Evolutionary conservation across 2,113 vertebrate genomes (phyloP).

Genomic region (Balaeniceps rex): DNA sequence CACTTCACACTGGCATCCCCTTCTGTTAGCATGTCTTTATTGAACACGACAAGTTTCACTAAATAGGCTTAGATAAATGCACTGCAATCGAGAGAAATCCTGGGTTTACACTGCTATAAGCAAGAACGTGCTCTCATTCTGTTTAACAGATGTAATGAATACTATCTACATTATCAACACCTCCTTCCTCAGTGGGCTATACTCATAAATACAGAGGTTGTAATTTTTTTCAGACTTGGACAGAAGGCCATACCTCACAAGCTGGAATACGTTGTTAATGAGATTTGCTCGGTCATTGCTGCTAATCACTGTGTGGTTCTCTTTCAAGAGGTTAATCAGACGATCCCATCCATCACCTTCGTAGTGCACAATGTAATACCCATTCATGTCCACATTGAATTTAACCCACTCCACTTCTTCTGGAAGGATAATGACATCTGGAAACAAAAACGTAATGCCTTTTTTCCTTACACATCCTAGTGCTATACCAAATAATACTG

Average conservation of each 20-base stretch:
- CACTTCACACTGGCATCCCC: too few relatives aligned
- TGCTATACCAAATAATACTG: background rate
- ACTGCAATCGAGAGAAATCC: background rate
- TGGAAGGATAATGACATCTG: constrained; percentile 82
- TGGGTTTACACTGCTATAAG: background rate
- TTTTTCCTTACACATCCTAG: background rate
- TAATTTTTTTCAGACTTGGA: background rate
- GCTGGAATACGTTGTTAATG: constrained; percentile 87
- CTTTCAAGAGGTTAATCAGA: constrained; percentile 76
- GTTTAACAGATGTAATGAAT: background rate
- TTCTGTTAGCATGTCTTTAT: background rate
- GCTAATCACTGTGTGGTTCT: constrained; percentile 77
- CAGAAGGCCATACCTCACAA: constrained; percentile 80
- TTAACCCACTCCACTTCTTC: constrained; percentile 90
- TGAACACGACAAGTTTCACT: background rate
- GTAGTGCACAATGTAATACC: constrained; percentile 93
- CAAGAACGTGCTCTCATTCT: background rate
- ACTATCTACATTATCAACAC: background rate
- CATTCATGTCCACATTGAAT: constrained; percentile 89
- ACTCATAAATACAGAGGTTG: background rate
- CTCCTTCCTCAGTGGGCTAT: background rate
- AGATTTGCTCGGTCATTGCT: constrained; percentile 88
- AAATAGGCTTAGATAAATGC: background rate
- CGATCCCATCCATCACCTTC: constrained; percentile 81
- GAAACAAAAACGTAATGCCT: background rate